A percentile compares a stretch with the other conserved stretches of the same genome.
Evolutionary conservation across 1,140 invertebrate genomes (phyloP).

Genomic region (Aricia agestis): DNA sequence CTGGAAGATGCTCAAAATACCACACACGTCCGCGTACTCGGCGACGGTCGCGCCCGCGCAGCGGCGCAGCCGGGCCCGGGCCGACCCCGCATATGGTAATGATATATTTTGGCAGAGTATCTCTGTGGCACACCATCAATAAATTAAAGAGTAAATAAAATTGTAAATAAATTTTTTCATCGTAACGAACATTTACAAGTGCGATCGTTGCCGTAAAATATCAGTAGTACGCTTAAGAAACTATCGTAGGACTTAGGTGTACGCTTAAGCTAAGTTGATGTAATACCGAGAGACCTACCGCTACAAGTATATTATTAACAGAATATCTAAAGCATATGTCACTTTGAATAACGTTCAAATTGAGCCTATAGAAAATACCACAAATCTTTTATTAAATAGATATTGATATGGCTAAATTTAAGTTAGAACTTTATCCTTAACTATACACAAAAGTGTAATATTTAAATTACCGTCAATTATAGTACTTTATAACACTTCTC

Average conservation of each 20-base stretch:
- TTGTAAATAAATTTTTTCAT: slow-evolving; percentile 71
- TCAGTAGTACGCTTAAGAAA: slow-evolving; percentile 67
- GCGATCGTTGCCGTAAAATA: slow-evolving; percentile 71
- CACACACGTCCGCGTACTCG: slow-evolving; percentile 49
- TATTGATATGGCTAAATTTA: slow-evolving; percentile 78
- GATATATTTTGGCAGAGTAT: slow-evolving; percentile 77
- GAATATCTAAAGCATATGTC: slow-evolving; percentile 76
- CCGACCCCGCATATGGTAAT: slow-evolving; percentile 66
- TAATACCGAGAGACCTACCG: slow-evolving; percentile 70
- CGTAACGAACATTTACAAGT: slow-evolving; percentile 71
- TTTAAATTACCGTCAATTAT: slow-evolving; percentile 74
- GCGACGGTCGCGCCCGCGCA: slow-evolving; percentile 19
- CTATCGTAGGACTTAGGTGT: slow-evolving; percentile 64
- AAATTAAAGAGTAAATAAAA: slow-evolving; percentile 75
- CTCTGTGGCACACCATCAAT: slow-evolving; percentile 76
- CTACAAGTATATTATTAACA: slow-evolving; percentile 76
- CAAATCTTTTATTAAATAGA: slow-evolving; percentile 76
- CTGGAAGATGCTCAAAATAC: slow-evolving; percentile 71
- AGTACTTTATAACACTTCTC: slow-evolving; percentile 74
- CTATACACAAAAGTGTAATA: slow-evolving; percentile 77
- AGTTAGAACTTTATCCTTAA: slow-evolving; percentile 75
- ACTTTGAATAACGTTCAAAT: slow-evolving; percentile 76
- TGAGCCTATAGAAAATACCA: slow-evolving; percentile 77
- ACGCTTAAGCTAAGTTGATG: slow-evolving; percentile 63
- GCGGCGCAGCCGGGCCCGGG: slow-evolving; percentile 14